Evolutionary conservation across 2,797 vertebrate genomes (phyloP), one percentile per base, ranked within the genome.

Genomic region (Tokudaia tokunoshimensis): DNA sequence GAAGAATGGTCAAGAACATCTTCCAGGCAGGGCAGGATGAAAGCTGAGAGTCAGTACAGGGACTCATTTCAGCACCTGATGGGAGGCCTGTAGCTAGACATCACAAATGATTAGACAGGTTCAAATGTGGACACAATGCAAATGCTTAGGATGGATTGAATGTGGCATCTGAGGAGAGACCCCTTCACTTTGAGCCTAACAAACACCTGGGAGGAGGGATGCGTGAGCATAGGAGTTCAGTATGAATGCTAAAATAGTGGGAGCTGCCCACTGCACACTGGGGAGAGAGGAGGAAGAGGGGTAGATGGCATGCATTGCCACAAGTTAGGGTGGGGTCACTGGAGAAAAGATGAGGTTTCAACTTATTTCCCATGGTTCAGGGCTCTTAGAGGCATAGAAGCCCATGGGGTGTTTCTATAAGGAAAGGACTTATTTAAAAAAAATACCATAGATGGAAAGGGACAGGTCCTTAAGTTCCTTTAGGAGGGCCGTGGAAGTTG

Each of bases 271-370:
- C 13, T 14, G 31, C 31, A 75, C 11, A 10, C 74, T 15, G 6
- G 22, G 17, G 67, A n/a, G 34, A 37, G 11, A 26, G 5, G 3
- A 52, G 10, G 1, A n/a, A 31, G 47, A 41, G 44, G 22, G 59
- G 4, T 7, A 4, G 8, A 22, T 4, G 5, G 8, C 3, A 47
- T 24, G 20, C 47, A 78, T 34, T 78, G 26, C 20, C 0, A 1
- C 37, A 31, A 52, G 9, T 6, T 6, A 17, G 15, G 24, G 12
- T n/a, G 0, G 15, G 15, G 8, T 67, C 24, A 14, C 47, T 20
- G 24, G 44, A 41, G 70, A 47, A 63, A 50, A 65, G 11, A 63
- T 9, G 11, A 34, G 1, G 15, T 37, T 70, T 70, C 14, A 70
- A 70, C 14, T 31, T 14, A 17, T n/a, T 72, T 9, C 34, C 6